Conservation (phyloP, 2,888 invertebrate genomes). For the Geophilus truncorum region DNA sequence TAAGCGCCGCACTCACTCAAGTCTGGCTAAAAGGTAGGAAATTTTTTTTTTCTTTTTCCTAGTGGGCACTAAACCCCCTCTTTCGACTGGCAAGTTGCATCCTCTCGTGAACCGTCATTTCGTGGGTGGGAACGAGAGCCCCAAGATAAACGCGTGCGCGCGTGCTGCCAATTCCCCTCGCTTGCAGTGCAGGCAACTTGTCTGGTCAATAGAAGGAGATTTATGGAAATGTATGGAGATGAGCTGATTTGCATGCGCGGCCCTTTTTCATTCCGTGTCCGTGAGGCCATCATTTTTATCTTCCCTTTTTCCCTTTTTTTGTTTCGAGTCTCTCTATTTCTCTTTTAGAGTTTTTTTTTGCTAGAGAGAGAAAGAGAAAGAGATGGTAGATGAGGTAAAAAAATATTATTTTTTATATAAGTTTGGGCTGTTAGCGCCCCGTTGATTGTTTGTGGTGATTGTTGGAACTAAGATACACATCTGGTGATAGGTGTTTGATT, state of each 20-base stretch:
- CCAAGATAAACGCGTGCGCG: background rate
- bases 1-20: no score
- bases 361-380: no score
- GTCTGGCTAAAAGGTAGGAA: background rate
- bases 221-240: slow-evolving; percentile 34
- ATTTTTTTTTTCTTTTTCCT: background rate
- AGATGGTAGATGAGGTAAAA: no score
- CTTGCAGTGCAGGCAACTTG: background rate
- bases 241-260: slow-evolving; percentile 32
- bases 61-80: background rate
- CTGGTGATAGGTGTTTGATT: no score
- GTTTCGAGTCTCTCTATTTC: slow-evolving; percentile 3
- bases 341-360: background rate
- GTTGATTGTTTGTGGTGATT: no score
- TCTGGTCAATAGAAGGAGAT: slow-evolving; percentile 16
- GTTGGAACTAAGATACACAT: no score
- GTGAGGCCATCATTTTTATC: slow-evolving; percentile 16
- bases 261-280: background rate
- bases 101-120: background rate
- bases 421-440: no score
- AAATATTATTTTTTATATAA: no score
- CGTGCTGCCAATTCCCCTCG: background rate
- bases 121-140: background rate
- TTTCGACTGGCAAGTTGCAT: background rate
- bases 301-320: background rate